Evolutionary conservation across 30 jellyfish, hydroid and myxozoan species (phyloP).

Genomic region (Hydra vulgaris): DNA sequence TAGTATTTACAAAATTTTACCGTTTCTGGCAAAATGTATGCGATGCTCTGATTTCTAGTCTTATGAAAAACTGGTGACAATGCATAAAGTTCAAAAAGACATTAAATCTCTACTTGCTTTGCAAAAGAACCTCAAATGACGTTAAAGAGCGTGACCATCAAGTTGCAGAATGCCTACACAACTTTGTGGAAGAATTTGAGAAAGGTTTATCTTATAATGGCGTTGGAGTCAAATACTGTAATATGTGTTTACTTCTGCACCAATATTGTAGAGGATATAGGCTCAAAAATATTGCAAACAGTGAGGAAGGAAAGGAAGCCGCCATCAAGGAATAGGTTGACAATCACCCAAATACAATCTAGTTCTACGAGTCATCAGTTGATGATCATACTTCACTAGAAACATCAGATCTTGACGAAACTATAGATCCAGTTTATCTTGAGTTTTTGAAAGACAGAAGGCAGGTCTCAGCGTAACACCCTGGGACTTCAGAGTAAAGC

Average conservation of each 20-base stretch:
- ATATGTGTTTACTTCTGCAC: not conserved
- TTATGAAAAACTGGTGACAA: too few species aligned
- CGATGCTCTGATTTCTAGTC: too few species aligned
- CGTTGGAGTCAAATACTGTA: not conserved
- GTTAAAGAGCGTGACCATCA: too few species aligned
- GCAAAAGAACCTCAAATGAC: too few species aligned
- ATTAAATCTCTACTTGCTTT: too few species aligned
- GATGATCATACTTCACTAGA: not conserved
- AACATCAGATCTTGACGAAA: not conserved
- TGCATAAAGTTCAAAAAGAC: too few species aligned
- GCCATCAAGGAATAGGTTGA: not conserved
- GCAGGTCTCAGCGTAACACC: not conserved
- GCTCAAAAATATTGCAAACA: not conserved
- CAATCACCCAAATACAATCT: not conserved
- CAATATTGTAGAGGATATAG: not conserved
- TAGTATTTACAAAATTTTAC: too few species aligned
- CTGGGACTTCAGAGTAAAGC: not conserved
- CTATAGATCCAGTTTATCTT: not conserved
- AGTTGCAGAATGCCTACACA: too few species aligned
- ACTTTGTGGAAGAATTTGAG: not conserved
- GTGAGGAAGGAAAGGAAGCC: not conserved
- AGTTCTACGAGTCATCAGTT: not conserved
- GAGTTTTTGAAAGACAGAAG: not conserved
- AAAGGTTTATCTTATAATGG: not conserved
- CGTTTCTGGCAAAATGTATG: too few species aligned